Evolutionary conservation across 2,797 vertebrate species (phyloP), one percentile per base, ranked within the genome.

Genomic region (Astyanax mexicanus): DNA sequence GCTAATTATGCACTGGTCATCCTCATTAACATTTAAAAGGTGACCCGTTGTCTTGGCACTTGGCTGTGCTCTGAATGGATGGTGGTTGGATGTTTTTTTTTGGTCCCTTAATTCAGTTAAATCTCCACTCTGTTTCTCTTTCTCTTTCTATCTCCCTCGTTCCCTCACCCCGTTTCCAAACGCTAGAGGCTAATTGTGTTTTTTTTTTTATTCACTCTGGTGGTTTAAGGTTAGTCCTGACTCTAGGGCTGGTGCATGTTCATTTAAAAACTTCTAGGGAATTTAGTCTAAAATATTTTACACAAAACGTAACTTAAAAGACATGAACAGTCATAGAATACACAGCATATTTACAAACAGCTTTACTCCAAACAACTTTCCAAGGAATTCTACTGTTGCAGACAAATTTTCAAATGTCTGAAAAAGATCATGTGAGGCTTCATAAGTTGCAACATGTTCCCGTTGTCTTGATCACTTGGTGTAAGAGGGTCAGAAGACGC

Each of bases 1-100:
- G 23, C 44, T 77, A 81, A 73, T 77, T 74, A 77, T 58, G 19
- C 70, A 62, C 13, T 42, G 40, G 40, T 73, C 74, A 73, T 58
- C 57, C 38, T 62, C 40, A 45, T 73, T 80, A 80, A 77, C 69
- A 64, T 81, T 74, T 81, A 64, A 73, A 77, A 81, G 74, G 69
- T 77, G 69, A 69, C 69, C 75, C 49, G 54, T 64, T 49, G 70
- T 52, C 69, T 68, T 65, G 77, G 65, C 42, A 72, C 65, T 68
- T 74, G 54, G 52, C 75, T 62, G 62, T 77, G 42, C 60, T 61
- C 44, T 65, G 75, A 69, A 83, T 81, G 42, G 27, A 70, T 62
- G 74, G 67, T 73, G 52, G 13, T 57, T 81, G 42, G 27, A 70
- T 62, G 74, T 67, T 73, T 52, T 13, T 57, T 81, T 68, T 69